These are phyloP conservation scores for Orthonevra nobilis DNA, from an alignment of 2,888 invertebrate genomes.

Conservation along the genomic window DNA sequence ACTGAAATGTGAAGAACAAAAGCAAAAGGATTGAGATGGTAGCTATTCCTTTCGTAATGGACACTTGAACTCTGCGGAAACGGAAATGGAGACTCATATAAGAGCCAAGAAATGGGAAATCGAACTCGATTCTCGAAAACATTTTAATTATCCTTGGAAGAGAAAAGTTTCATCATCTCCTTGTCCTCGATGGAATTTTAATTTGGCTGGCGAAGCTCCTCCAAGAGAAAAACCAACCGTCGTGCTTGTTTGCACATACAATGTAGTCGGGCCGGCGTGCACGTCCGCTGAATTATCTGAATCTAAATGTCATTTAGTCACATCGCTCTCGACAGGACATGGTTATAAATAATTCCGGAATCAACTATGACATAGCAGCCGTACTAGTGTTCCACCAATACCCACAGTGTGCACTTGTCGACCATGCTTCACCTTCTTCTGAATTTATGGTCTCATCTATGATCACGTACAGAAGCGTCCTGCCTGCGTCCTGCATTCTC, in stretches of 20 bases:
- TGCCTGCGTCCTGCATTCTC: too few relatives aligned
- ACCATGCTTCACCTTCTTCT: conserved; percentile 33
- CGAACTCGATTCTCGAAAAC: conserved; percentile 44
- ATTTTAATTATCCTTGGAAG: conserved; percentile 52
- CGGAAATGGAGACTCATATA: too few relatives aligned
- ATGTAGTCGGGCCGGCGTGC: neutral
- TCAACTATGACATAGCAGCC: conserved; percentile 27
- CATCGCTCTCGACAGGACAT: conserved; percentile 47
- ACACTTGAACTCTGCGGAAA: conserved; percentile 50
- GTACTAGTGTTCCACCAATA: too few relatives aligned
- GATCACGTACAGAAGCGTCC: conserved; percentile 50
- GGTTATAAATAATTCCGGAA: conserved; percentile 50
- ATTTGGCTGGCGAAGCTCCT: too few relatives aligned
- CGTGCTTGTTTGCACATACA: neutral
- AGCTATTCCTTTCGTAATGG: conserved; percentile 54
- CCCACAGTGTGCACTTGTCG: conserved; percentile 43
- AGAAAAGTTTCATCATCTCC: conserved; percentile 18
- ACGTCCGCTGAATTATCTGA: conserved; percentile 43
- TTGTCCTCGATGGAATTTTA: conserved; percentile 17
- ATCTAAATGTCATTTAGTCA: conserved; percentile 61
- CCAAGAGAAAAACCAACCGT: neutral
- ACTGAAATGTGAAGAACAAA: conserved; percentile 33
- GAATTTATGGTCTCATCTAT: conserved; percentile 57
- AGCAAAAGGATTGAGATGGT: neutral
- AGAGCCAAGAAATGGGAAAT: conserved; percentile 41